Conservation (phyloP, 23 tunicate genomes). For the Corella eumyota region DNA sequence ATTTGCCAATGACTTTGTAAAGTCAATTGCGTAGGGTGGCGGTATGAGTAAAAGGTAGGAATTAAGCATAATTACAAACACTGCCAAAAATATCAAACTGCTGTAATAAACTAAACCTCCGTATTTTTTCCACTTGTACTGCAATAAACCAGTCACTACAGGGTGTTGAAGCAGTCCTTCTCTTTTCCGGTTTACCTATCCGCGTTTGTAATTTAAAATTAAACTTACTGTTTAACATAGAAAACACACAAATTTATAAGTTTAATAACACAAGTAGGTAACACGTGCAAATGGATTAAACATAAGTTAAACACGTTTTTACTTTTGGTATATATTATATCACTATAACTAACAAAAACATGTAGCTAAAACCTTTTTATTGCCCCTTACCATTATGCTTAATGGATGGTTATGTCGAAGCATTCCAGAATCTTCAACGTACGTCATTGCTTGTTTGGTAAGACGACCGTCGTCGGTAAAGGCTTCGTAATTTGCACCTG, state of each 20-base stretch:
- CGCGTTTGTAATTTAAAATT: neutral
- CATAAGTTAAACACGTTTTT: neutral
- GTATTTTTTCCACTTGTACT: conserved; percentile 80
- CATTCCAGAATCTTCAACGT: conserved; percentile 35
- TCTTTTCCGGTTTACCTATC: conserved; percentile 58
- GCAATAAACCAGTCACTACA: conserved; percentile 65
- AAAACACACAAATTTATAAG: no score
- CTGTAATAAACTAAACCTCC: conserved; percentile 79
- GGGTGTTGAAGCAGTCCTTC: conserved; percentile 73
- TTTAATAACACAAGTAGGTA: no score
- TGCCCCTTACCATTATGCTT: conserved; percentile 49
- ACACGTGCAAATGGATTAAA: no score
- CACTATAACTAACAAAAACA: neutral
- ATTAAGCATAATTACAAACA: conserved; percentile 51
- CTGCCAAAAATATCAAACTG: conserved; percentile 26
- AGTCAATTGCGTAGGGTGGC: conserved; percentile 74
- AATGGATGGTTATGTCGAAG: conserved; percentile 78
- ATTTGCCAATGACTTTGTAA: conserved; percentile 69
- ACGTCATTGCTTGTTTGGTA: conserved; percentile 46
- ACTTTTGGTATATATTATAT: neutral
- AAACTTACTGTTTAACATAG: no score
- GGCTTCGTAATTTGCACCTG: conserved; percentile 36
- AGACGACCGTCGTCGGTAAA: conserved; percentile 63
- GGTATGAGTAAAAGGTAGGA: conserved; percentile 46
- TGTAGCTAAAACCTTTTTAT: neutral